A percentile compares a stretch with the other conserved stretches of the same genome.
Evolutionary conservation across 2,797 vertebrate species (phyloP).

Genomic region (Eurystomus glaucurus): DNA sequence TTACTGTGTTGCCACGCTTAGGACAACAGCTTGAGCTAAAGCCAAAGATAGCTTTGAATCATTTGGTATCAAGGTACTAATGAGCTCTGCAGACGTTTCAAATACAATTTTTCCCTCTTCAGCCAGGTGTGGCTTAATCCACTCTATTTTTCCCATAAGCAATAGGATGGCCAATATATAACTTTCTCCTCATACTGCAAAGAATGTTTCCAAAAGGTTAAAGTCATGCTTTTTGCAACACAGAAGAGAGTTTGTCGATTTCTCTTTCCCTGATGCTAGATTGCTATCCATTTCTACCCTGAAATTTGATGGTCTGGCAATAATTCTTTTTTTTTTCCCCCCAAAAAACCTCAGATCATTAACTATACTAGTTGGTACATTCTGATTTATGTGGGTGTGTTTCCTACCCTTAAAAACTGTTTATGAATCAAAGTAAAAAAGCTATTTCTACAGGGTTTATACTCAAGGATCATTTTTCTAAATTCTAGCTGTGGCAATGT

Average conservation of each 20-base stretch:
- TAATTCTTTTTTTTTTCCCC: neutral
- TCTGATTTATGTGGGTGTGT: neutral
- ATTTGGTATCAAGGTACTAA: slow-evolving; percentile 80
- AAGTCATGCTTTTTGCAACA: neutral
- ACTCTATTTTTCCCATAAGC: slow-evolving; percentile 75
- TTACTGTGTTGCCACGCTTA: slow-evolving; percentile 48
- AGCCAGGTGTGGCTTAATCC: slow-evolving; percentile 82
- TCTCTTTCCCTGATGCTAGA: neutral
- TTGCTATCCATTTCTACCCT: neutral
- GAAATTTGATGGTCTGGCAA: neutral
- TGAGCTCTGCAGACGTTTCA: slow-evolving; percentile 82
- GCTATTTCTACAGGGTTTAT: neutral
- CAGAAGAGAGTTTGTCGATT: neutral
- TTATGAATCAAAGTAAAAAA: neutral
- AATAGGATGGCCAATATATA: slow-evolving; percentile 52
- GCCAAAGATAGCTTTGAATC: slow-evolving; percentile 81
- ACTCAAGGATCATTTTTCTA: neutral
- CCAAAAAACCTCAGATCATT: neutral
- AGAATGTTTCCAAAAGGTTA: slow-evolving; percentile 40
- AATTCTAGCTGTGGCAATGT: neutral
- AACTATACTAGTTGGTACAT: neutral
- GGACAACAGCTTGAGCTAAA: slow-evolving; percentile 78
- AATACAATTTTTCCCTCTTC: slow-evolving; percentile 61
- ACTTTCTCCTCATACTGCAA: slow-evolving; percentile 4
- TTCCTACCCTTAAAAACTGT: neutral